These are phyloP conservation scores for Drosophila littoralis DNA, from an alignment of 1,140 invertebrate species.

Conservation along the genomic window DNA sequence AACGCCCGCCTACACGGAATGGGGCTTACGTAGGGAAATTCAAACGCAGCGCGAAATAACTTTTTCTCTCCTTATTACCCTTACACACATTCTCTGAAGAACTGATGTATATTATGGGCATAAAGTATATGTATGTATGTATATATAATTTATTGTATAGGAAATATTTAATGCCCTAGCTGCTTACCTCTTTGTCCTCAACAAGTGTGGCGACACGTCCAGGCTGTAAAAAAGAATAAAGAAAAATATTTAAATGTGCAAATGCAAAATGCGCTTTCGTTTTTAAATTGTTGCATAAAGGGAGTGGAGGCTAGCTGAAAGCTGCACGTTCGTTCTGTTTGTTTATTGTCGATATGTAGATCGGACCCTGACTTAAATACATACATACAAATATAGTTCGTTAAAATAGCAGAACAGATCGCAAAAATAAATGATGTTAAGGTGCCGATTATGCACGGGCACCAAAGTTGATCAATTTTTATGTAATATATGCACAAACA, in stretches of 20 bases:
- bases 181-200: constrained; percentile 89
- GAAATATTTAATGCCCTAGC: background rate
- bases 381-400: background rate
- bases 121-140: background rate
- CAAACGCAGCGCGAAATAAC: constrained; percentile 38
- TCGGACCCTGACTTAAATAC: constrained; percentile 59
- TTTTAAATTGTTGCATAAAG: background rate
- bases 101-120: background rate
- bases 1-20: constrained; percentile 60
- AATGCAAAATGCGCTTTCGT: constrained; percentile 11
- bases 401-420: constrained; percentile 3
- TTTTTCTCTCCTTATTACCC: constrained; percentile 21
- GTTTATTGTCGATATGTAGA: constrained; percentile 36
- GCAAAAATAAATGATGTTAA: constrained; percentile 1
- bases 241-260: constrained; percentile 18
- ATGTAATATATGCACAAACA: background rate
- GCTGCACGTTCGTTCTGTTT: constrained; percentile 44
- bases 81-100: background rate
- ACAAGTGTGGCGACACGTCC: constrained; percentile 91
- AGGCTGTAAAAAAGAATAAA: constrained; percentile 87
- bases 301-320: background rate
- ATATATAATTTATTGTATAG: background rate
- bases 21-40: constrained; percentile 83
- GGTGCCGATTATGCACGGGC: background rate
- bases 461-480: background rate